These are phyloP conservation scores for Acrobasis suavella DNA, from an alignment of 2,888 invertebrate genomes.

Conservation along the genomic window DNA sequence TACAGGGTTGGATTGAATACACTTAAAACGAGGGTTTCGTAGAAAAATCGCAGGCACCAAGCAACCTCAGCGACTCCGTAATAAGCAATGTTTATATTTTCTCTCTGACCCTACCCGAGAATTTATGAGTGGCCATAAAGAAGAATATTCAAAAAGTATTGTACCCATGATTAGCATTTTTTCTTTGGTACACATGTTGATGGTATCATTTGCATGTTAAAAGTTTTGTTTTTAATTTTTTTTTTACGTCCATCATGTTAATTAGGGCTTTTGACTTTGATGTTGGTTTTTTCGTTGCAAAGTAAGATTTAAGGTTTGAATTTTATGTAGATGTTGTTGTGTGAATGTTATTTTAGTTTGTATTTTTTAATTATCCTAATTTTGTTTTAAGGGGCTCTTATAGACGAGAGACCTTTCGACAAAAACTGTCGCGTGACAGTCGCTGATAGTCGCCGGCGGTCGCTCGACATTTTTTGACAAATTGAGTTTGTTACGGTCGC, in stretches of 20 bases:
- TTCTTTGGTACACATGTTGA: conserved; percentile 52
- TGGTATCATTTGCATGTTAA: conserved; percentile 45
- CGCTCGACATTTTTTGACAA: too few species aligned
- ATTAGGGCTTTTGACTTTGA: conserved; percentile 25
- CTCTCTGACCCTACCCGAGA: conserved; percentile 19
- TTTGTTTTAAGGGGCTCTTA: too few species aligned
- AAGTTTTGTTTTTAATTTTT: conserved; percentile 39
- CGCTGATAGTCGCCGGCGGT: too few species aligned
- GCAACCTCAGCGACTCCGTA: conserved; percentile 17
- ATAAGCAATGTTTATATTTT: conserved; percentile 25
- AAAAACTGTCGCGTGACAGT: too few species aligned
- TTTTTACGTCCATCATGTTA: conserved; percentile 32
- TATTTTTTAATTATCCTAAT: too few species aligned
- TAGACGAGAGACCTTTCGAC: too few species aligned
- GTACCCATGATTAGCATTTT: conserved; percentile 54
- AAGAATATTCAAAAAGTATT: conserved; percentile 33
- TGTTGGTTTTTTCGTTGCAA: conserved; percentile 9
- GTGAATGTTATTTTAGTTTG: neutral
- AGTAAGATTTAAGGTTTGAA: conserved; percentile 1
- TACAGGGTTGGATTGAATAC: conserved; percentile 12
- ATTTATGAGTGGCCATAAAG: conserved; percentile 51
- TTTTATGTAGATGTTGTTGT: neutral
- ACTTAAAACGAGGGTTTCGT: conserved; percentile 11
- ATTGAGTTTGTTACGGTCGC: too few species aligned
- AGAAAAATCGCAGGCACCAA: conserved; percentile 9